Evolutionary conservation across 2,113 vertebrate genomes (phyloP), one percentile per base, ranked within the genome.

Genomic region (Eubucco bourcierii): DNA sequence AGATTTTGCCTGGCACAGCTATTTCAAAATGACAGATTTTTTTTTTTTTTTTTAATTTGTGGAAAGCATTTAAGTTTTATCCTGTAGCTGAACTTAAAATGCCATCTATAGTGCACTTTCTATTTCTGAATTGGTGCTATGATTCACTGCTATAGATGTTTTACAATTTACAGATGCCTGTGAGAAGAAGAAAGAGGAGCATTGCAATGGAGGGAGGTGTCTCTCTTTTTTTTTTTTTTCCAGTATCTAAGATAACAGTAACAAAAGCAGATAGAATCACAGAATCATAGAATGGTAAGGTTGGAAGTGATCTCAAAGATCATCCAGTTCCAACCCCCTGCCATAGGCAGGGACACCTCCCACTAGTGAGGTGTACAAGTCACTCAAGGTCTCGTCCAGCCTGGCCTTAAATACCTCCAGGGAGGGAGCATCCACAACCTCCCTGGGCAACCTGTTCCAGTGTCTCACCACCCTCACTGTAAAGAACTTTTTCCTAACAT

Each of bases 51-150:
- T 92, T 74, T 67, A 13, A 71, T 80, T 50, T 39, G 52, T 80
- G 80, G 34, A 83, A 93, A 84, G 53, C n/a, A 88, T 74, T 84
- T 88, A 52, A 24, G 17, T 71, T 94, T 88, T 83, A 50, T 78
- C 53, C 68, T 81, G 52, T 31, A 95, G 61, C 33, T 91, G 34
- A 74, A 67, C 71, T 56, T 70, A 56, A 20, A 17, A 52, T 76
- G 44, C 81, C 28, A 58, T 20, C 12, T 25, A 24, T 33, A 61
- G 13, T 65, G 4, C 39, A 53, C 15, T 85, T 85, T 47, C 17
- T 67, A 33, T 88, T 63, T 80, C 60, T 87, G 27, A 89, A 84
- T 14, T 76, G 37, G 6, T 79, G 33, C 28, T 76, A 58, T 53
- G 58, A 56, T 47, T 88, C 64, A 55, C n/a, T 83, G 5, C 29